A percentile compares a stretch with the other conserved stretches of the same genome.
phyloP scores from a whole-genome alignment of 1,140 invertebrate genomes.

The Drosophila nasuta region DNA sequence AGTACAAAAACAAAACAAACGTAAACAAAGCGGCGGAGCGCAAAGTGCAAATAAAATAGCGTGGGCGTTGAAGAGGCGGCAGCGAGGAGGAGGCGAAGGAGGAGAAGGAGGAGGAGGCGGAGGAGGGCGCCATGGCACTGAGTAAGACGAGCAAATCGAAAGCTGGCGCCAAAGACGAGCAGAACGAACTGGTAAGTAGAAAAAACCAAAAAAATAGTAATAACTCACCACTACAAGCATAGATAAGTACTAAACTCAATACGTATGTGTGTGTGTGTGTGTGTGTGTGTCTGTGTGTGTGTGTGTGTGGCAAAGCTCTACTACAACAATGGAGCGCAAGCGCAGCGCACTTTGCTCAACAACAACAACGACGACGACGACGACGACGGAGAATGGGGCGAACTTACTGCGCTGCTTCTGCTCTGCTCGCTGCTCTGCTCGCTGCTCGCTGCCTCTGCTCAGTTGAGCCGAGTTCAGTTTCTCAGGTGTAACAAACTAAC shows the following conservation, averaged over 20 bases:
- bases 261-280: not conserved
- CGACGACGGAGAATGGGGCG: not conserved
- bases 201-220: slow-evolving; percentile 29
- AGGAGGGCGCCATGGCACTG: slow-evolving; percentile 62
- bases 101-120: slow-evolving; percentile 13
- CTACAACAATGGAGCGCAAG: slow-evolving; percentile 38
- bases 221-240: slow-evolving; percentile 3
- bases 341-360: slow-evolving; percentile 48
- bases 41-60: slow-evolving; percentile 8
- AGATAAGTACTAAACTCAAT: not conserved
- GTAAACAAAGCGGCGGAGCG: not conserved
- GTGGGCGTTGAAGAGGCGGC: slow-evolving; percentile 13
- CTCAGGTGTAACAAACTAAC: slow-evolving; percentile 81
- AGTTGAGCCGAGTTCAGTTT: slow-evolving; percentile 30
- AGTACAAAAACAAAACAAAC: slow-evolving; percentile 13
- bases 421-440: not conserved
- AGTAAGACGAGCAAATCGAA: slow-evolving; percentile 73
- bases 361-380: not conserved
- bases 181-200: slow-evolving; percentile 74
- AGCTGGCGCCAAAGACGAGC: slow-evolving; percentile 76
- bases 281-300: too few relatives aligned
- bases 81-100: not conserved
- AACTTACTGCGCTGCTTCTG: too few relatives aligned
- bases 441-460: not conserved
- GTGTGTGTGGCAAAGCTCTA: slow-evolving; percentile 24